A percentile compares a stretch with the other conserved stretches of the same genome.
Evolutionary conservation across 1,140 invertebrate species (phyloP).

Genomic region (Ceratina australensis): DNA sequence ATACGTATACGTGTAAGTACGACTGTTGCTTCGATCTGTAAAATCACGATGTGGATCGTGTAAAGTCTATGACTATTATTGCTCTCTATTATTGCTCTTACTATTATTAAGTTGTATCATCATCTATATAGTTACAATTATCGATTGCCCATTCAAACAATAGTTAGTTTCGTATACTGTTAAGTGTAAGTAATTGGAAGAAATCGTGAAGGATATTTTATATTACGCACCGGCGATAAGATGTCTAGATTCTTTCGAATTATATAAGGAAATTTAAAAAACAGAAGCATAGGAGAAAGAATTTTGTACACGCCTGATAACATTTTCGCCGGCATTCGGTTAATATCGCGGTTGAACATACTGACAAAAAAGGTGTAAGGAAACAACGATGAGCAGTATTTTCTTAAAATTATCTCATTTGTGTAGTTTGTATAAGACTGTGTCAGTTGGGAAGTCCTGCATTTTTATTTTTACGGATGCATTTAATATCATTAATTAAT

Average conservation of each 20-base stretch:
- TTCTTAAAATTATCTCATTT: constrained; percentile 25
- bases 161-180: constrained; percentile 51
- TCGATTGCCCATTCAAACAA: constrained; percentile 46
- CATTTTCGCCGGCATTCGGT: constrained; percentile 27
- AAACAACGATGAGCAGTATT: constrained; percentile 58
- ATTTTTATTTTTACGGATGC: constrained; percentile 41
- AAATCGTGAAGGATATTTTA: constrained; percentile 42
- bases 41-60: constrained; percentile 39
- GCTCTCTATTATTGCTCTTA: constrained; percentile 40
- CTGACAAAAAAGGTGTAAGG: neutral
- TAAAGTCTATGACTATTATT: constrained; percentile 33
- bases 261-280: neutral
- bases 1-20: constrained; percentile 12
- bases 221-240: constrained; percentile 4
- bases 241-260: constrained; percentile 32
- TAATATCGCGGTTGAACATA: constrained; percentile 24
- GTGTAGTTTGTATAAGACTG: constrained; percentile 50
- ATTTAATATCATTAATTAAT: constrained; percentile 17
- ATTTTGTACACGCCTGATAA: constrained; percentile 41
- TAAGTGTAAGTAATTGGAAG: constrained; percentile 41
- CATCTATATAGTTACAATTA: constrained; percentile 52
- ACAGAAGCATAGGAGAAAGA: neutral
- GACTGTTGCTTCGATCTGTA: constrained; percentile 40
- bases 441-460: constrained; percentile 36
- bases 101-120: constrained; percentile 46